Evolutionary conservation across 2,888 invertebrate species (phyloP).

Genomic region (Hermaeophaga mercurialis): DNA sequence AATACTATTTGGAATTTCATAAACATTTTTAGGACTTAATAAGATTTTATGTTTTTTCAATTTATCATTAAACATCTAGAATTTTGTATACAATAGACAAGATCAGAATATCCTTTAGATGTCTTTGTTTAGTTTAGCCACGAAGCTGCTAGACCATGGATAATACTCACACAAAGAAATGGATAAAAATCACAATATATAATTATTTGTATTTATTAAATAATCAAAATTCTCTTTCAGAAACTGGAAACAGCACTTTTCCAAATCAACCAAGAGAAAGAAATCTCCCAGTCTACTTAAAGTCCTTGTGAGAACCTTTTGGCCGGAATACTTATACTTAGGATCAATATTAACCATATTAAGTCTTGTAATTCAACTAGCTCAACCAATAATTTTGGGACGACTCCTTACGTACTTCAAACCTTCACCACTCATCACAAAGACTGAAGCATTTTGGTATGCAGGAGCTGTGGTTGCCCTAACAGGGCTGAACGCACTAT

Average conservation of each 20-base stretch:
- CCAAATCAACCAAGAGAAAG: conserved; percentile 61
- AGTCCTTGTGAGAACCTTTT: conserved; percentile 70
- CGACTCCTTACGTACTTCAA: conserved; percentile 70
- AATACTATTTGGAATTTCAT: too few species aligned
- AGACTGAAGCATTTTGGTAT: conserved; percentile 67
- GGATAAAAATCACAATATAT: too few species aligned
- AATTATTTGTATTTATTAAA: background rate
- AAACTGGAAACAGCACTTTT: conserved; percentile 71
- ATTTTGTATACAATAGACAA: too few species aligned
- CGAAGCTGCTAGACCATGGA: too few species aligned
- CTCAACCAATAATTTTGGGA: conserved; percentile 70
- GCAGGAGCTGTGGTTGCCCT: conserved; percentile 64
- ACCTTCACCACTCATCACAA: conserved; percentile 56
- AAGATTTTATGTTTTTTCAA: too few species aligned
- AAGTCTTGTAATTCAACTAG: conserved; percentile 64
- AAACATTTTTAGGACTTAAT: too few species aligned
- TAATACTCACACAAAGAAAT: too few species aligned
- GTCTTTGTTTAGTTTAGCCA: too few species aligned
- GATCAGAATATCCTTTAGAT: too few species aligned
- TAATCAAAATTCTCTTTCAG: conserved; percentile 56
- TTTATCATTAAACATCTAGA: too few species aligned
- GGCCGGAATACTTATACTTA: conserved; percentile 67
- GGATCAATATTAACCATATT: conserved; percentile 68
- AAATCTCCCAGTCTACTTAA: conserved; percentile 68
- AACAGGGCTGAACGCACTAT: conserved; percentile 63